phyloP scores from a whole-genome alignment of 1,140 invertebrate genomes.

The Lasioglossum baleicum region DNA sequence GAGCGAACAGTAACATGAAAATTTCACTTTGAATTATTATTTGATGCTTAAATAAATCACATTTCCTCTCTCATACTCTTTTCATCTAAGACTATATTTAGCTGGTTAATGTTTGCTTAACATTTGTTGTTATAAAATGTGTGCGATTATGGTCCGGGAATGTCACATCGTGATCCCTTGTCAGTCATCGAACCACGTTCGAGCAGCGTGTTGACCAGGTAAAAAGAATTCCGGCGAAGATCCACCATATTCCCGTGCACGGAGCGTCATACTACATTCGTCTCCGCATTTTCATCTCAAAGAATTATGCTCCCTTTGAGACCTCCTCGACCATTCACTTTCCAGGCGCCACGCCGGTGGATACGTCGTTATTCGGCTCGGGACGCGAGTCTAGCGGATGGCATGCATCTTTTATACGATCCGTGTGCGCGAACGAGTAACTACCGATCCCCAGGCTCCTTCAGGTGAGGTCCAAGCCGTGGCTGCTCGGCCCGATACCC shows the following conservation, averaged over 20 bases:
- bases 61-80: no score
- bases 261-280: constrained; percentile 33
- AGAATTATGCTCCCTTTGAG: constrained; percentile 47
- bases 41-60: no score
- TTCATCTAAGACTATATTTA: no score
- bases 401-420: constrained; percentile 36
- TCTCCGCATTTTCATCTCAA: constrained; percentile 50
- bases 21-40: no score
- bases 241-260: background rate
- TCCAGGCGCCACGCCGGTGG: constrained; percentile 6
- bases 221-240: no score
- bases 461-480: background rate
- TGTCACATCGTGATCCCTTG: no score
- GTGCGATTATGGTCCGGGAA: no score
- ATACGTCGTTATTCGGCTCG: constrained; percentile 40
- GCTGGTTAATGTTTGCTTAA: no score
- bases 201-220: no score
- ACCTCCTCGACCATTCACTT: constrained; percentile 44
- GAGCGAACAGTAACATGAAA: no score
- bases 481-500: background rate
- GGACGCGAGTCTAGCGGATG: constrained; percentile 9
- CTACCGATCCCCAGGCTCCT: constrained; percentile 19
- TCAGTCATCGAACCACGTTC: no score
- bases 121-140: no score
- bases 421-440: constrained; percentile 23